Evolutionary conservation across 92 coral and sea anemone genomes (phyloP).

Genomic region (Porites lobata): DNA sequence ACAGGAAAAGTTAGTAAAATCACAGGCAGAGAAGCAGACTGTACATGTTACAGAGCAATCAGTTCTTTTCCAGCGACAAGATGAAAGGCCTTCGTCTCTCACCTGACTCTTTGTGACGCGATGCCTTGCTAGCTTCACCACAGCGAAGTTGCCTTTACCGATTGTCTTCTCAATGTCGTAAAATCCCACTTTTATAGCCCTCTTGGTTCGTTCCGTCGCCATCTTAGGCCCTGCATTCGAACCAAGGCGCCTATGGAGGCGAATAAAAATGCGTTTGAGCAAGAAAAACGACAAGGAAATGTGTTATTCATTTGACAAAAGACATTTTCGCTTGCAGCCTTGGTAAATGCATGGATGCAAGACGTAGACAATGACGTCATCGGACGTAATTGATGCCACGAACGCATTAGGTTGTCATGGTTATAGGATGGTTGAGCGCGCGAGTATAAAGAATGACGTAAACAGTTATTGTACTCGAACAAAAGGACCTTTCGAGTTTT

Average conservation of each 20-base stretch:
- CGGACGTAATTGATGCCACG: constrained; percentile 92
- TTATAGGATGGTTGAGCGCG: constrained; percentile 81
- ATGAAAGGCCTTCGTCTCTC: neutral
- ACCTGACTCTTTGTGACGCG: constrained; percentile 99
- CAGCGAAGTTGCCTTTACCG: constrained; percentile 99
- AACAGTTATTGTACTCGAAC: constrained; percentile 24
- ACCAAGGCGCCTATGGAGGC: constrained; percentile 69
- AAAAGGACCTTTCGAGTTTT: constrained; percentile 48
- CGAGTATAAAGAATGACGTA: constrained; percentile 85
- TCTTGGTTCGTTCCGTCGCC: constrained; percentile 92
- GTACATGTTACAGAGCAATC: neutral
- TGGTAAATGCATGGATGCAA: constrained; percentile 88
- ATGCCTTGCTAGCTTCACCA: constrained; percentile 97
- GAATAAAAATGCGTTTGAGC: constrained; percentile 64
- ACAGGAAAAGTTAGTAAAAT: neutral
- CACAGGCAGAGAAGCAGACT: neutral
- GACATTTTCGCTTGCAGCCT: constrained; percentile 88
- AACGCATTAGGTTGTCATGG: constrained; percentile 86
- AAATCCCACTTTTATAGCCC: constrained; percentile 95
- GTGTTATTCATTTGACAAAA: constrained; percentile 75
- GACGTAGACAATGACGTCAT: constrained; percentile 91
- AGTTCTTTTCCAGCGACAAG: constrained; percentile 7
- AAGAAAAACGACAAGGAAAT: constrained; percentile 70
- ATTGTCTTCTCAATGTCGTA: constrained; percentile 99
- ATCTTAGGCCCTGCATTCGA: constrained; percentile 91